A percentile compares a stretch with the other conserved stretches of the same genome.
These are phyloP conservation scores for Hydractinia echinata DNA, from an alignment of 30 jellyfish, hydroid and myxozoan genomes.

Conservation along the genomic window DNA sequence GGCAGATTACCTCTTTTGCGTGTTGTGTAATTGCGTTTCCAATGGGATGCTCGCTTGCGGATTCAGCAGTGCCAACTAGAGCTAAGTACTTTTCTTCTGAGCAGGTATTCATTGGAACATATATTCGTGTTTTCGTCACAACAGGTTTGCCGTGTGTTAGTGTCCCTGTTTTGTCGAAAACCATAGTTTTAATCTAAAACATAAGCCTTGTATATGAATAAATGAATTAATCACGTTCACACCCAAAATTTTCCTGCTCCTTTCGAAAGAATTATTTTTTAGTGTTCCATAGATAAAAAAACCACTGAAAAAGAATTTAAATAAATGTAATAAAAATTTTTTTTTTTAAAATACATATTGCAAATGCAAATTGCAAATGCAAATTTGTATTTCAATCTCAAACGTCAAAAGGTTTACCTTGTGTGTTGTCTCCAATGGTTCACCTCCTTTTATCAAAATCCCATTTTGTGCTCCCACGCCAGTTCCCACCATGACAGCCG, in stretches of 20 bases:
- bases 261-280: too few species aligned
- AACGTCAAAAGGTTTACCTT: slow-evolving; percentile 48
- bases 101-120: slow-evolving; percentile 31
- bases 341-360: too few species aligned
- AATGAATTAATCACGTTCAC: too few species aligned
- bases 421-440: slow-evolving; percentile 89
- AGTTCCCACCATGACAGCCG: slow-evolving; percentile 99
- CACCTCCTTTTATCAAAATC: slow-evolving; percentile 94
- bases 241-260: too few species aligned
- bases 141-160: slow-evolving; percentile 94
- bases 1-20: slow-evolving; percentile 55
- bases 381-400: not conserved
- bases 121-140: slow-evolving; percentile 51
- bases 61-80: slow-evolving; percentile 88
- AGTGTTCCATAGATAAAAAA: too few species aligned
- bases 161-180: slow-evolving; percentile 98
- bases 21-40: slow-evolving; percentile 75
- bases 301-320: too few species aligned
- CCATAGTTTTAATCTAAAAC: slow-evolving; percentile 74
- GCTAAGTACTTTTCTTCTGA: slow-evolving; percentile 55
- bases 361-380: too few species aligned
- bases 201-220: too few species aligned
- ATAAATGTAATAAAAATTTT: not conserved
- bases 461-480: slow-evolving; percentile 99
- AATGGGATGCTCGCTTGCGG: slow-evolving; percentile 91